These are phyloP conservation scores for Colius striatus DNA, from an alignment of 2,113 vertebrate species.

Conservation along the genomic window DNA sequence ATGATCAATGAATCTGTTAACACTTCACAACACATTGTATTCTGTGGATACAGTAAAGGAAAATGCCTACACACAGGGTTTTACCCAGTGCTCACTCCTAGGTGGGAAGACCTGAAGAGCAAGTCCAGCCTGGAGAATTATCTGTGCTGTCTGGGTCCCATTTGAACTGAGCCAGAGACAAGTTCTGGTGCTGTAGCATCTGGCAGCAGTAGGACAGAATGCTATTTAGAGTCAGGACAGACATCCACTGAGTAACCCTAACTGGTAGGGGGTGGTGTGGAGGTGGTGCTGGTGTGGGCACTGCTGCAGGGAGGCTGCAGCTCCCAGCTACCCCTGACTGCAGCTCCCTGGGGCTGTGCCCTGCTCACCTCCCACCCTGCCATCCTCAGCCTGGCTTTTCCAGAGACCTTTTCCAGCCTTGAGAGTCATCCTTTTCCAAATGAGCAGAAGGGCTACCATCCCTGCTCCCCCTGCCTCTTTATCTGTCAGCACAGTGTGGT, in stretches of 20 bases:
- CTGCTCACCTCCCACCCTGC: not conserved
- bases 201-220: too few relatives aligned
- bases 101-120: not conserved
- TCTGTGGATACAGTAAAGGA: not conserved
- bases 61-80: too few relatives aligned
- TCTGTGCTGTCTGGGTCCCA: not conserved
- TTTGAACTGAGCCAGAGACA: not conserved
- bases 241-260: not conserved
- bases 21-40: not conserved
- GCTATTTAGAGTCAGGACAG: too few relatives aligned
- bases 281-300: not conserved
- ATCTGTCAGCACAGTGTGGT: too few relatives aligned
- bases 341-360: not conserved
- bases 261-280: accelerated
- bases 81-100: not conserved
- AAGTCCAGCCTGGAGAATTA: not conserved
- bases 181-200: not conserved
- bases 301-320: accelerated
- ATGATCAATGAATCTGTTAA: not conserved
- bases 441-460: accelerated
- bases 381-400: not conserved
- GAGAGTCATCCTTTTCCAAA: not conserved
- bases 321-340: accelerated
- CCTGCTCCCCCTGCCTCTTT: not conserved
- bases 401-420: not conserved